Conservation (phyloP, 1,140 invertebrate species). For the Atopsyche davidsoni region DNA sequence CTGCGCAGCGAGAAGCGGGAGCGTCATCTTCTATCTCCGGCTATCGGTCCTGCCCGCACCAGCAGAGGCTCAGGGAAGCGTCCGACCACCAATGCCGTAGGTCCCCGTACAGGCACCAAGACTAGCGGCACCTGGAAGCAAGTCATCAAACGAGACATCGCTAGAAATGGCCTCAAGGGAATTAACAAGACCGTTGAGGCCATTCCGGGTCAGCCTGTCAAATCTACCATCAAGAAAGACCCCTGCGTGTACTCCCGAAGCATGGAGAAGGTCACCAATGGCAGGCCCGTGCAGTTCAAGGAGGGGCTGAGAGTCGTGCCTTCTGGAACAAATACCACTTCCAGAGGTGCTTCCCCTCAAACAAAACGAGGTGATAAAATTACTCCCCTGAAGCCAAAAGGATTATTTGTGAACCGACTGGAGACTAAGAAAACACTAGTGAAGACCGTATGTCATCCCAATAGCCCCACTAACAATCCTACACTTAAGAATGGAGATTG, state of each 20-base stretch:
- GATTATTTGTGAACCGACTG: constrained; percentile 19
- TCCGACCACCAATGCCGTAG: background rate
- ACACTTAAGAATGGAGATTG: background rate
- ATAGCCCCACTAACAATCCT: too few relatives aligned
- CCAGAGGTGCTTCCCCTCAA: constrained; percentile 4
- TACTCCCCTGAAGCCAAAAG: constrained; percentile 17
- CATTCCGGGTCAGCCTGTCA: background rate
- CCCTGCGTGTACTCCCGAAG: constrained; percentile 12
- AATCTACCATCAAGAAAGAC: constrained; percentile 12
- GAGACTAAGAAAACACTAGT: constrained; percentile 13
- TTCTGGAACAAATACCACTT: constrained; percentile 8
- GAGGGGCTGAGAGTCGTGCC: background rate
- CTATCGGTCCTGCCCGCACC: constrained; percentile 9
- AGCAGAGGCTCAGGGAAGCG: constrained; percentile 14
- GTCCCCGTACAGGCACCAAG: background rate
- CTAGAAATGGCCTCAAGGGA: constrained; percentile 17
- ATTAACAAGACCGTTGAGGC: constrained; percentile 10
- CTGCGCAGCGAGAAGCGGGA: constrained; percentile 27
- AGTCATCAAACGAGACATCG: constrained; percentile 22
- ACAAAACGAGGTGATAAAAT: constrained; percentile 13
- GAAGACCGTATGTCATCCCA: background rate
- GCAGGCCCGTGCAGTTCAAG: background rate
- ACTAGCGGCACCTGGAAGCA: constrained; percentile 22
- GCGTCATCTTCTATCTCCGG: constrained; percentile 20
- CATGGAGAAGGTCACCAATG: constrained; percentile 16